Base-by-base conservation (phyloP, 2,888 invertebrate species). In the Apeira syringaria region DNA sequence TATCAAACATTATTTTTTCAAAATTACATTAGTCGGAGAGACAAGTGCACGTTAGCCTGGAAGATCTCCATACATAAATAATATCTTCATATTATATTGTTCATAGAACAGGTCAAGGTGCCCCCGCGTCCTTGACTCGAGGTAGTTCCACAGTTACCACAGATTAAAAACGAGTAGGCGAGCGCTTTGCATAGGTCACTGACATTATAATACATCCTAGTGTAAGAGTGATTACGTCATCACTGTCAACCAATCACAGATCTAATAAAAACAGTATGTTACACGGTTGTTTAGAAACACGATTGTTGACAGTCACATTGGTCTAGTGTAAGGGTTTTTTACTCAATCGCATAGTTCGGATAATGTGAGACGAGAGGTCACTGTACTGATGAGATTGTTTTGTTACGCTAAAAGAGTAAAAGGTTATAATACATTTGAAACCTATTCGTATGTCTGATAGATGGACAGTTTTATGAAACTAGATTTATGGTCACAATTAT, bases 361-460 rank as follows among this genome's bases (percentile, higher is more conserved):
- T 6, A n/a, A n/a, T 15, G 20, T 20, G 20, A 7, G 6, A 9
- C 12, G 18, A 24, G 13, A n/a, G 40, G 12, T 37, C 37, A 20
- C 29, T 22, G 37, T 13, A 25, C 46, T 9, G 6, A 28, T 37
- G 46, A 47, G 30, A 11, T 47, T 47, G 29, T 17, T 22, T 24
- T n/a, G n/a, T n/a, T n/a, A n/a, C n/a, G n/a, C n/a, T n/a, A n/a
- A n/a, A n/a, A n/a, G n/a, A n/a, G n/a, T n/a, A n/a, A n/a, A n/a
- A n/a, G n/a, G n/a, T n/a, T n/a, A n/a, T n/a, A n/a, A n/a, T n/a
- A n/a, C n/a, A n/a, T n/a, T n/a, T n/a, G n/a, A n/a, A n/a, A n/a
- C n/a, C n/a, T n/a, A n/a, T n/a, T n/a, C n/a, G n/a, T n/a, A n/a
- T n/a, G n/a, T n/a, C n/a, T n/a, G n/a, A n/a, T n/a, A n/a, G n/a